Base-by-base conservation (phyloP, 2,888 invertebrate species). In the Spilosoma lubricipeda region DNA sequence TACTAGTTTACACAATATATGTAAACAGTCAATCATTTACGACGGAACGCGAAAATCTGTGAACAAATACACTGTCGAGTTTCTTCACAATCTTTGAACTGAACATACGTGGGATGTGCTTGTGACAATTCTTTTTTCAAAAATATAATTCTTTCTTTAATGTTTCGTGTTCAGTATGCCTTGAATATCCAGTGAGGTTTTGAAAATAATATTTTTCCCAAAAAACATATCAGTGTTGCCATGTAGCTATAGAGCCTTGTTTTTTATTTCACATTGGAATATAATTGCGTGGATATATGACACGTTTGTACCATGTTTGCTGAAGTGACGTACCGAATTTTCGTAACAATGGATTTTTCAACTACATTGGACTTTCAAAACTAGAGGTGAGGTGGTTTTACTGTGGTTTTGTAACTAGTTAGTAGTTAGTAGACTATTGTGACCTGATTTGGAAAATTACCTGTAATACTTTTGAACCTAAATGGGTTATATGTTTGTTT, bases 21-120 rank as follows among this genome's bases (percentile, higher is more conserved):
- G 88, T 86, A 90, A 91, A 91, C 88, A 91, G 75, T 80, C 74
- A 73, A 78, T 75, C 88, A 87, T 87, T 89, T 84, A 82, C 83
- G 82, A 78, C 78, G 76, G 71, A 73, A 71, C 74, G 85, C 77
- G 84, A 84, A 87, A 88, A 89, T 86, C 86, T 88, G 81, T 81
- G 77, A 48, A 64, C 83, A 87, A 88, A 88, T 79, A 88, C 33
- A 48, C 52, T 48, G 42, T n/a, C 69, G 77, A 82, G 79, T 85
- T 79, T 78, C 77, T 68, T 59, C 64, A 39, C 71, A 82, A 77
- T 81, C 74, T 78, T 71, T 75, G 71, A 56, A 71, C 71, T 36
- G 71, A 77, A 66, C 71, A 70, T 73, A 81, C 83, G 81, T 76
- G 75, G 67, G 72, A 70, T 71, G 67, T 72, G 72, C 33, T 23